Evolutionary conservation across 2,113 vertebrate species (phyloP).

Genomic region (Hypanus sabinus): DNA sequence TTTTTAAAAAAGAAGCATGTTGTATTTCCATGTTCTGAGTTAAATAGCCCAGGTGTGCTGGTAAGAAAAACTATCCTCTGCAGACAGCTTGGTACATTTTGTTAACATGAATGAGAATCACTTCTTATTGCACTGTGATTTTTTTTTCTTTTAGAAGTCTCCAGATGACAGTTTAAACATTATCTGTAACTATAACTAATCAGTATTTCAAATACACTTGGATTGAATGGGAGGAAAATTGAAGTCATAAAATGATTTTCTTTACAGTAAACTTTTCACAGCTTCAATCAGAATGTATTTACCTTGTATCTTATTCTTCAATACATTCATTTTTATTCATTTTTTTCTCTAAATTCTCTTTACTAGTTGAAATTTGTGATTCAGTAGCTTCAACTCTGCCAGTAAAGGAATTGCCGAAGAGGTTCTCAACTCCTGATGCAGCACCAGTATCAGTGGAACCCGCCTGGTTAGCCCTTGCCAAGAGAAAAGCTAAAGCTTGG

Average conservation of each 20-base stretch:
- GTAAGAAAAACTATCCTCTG: too few relatives aligned
- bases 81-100: too few relatives aligned
- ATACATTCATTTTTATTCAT: background rate
- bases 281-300: background rate
- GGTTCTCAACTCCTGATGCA: slow-evolving; percentile 80
- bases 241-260: background rate
- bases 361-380: slow-evolving; percentile 85
- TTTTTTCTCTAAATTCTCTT: background rate
- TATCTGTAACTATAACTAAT: too few relatives aligned
- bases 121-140: too few relatives aligned
- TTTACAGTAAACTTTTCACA: background rate
- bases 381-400: slow-evolving; percentile 66
- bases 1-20: too few relatives aligned
- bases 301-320: background rate
- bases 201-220: too few relatives aligned
- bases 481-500: slow-evolving; percentile 98
- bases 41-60: too few relatives aligned
- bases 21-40: too few relatives aligned
- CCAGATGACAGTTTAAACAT: too few relatives aligned
- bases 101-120: too few relatives aligned
- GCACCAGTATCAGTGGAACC: slow-evolving; percentile 86
- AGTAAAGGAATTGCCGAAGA: slow-evolving; percentile 84
- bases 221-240: too few relatives aligned
- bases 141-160: too few relatives aligned
- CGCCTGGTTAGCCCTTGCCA: slow-evolving; percentile 92